Evolutionary conservation across 1,140 invertebrate genomes (phyloP), one percentile per base, ranked within the genome.

Genomic region (Berghia stephanieae): DNA sequence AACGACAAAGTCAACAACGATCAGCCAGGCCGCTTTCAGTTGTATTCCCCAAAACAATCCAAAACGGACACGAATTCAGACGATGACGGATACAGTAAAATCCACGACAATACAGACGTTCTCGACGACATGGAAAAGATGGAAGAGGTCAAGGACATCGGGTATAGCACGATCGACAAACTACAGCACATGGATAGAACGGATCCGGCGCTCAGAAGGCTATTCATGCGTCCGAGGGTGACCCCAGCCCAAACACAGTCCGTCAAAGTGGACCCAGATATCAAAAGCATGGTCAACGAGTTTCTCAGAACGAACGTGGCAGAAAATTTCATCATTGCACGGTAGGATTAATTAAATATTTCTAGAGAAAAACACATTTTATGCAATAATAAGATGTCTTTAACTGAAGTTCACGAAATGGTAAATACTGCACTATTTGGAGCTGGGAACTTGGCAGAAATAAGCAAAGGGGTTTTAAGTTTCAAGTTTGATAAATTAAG

Each of bases 261-360:
- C 27, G 40, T 81, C 13, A 67, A 57, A 2, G 80, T 80, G 6
- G 83, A 84, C 66, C 70, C 78, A 31, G 83, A 84, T 44, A 82
- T 84, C 57, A 75, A 81, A 52, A 42, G 55, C n/a, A 52, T 71
- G 0, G 81, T 84, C 18, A 75, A 52, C 13, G 67, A 79, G 8
- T 84, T 82, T 73, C 73, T 84, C 46, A 77, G 43, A 40, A 78
- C 55, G 38, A 78, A 74, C 66, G 66, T 70, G 60, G 72, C 1
- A 73, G 79, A 72, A 44, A 75, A 46, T 66, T 78, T 46, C 57
- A 78, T 55, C 43, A 78, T 40, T 60, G 67, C 34, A 77, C 70
- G 34, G 76, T 70, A 38, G 63, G 38, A 24, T 13, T 16, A 49
- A 27, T 6, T 38, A 10, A 31, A 31, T 13, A n/a, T 13, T n/a